Conservation (phyloP, 2,888 invertebrate genomes). For the Tortricodes alternella region DNA sequence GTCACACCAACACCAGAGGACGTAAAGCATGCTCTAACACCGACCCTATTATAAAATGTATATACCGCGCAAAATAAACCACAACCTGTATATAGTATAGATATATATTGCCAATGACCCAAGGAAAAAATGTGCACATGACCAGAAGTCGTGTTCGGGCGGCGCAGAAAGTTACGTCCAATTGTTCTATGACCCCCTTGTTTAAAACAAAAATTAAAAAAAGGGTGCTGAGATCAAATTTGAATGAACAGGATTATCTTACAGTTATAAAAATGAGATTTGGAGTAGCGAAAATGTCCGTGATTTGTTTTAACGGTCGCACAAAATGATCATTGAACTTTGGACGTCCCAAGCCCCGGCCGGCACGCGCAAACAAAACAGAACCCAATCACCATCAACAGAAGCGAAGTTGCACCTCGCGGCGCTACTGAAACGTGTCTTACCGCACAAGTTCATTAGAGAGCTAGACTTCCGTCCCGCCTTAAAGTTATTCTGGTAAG, state of each 20-base stretch:
- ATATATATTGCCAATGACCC: constrained; percentile 41
- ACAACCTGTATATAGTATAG: constrained; percentile 54
- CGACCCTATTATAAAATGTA: constrained; percentile 34
- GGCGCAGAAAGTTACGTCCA: neutral
- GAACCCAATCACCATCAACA: constrained; percentile 75
- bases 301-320: neutral
- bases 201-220: neutral
- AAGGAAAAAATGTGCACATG: constrained; percentile 30
- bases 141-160: constrained; percentile 10
- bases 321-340: constrained; percentile 5
- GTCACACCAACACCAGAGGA: constrained; percentile 77
- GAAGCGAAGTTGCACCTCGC: constrained; percentile 39
- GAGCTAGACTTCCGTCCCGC: constrained; percentile 95
- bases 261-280: neutral
- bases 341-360: constrained; percentile 25
- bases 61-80: constrained; percentile 49
- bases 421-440: constrained; percentile 79
- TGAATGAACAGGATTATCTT: constrained; percentile 3
- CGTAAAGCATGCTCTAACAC: constrained; percentile 53
- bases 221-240: constrained; percentile 7
- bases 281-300: neutral
- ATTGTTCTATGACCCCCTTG: constrained; percentile 2
- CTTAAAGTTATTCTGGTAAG: constrained; percentile 94
- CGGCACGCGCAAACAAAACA: constrained; percentile 56
- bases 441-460: constrained; percentile 98